Base-by-base conservation (phyloP, 2,797 vertebrate species). In the Macropodus opercularis region DNA sequence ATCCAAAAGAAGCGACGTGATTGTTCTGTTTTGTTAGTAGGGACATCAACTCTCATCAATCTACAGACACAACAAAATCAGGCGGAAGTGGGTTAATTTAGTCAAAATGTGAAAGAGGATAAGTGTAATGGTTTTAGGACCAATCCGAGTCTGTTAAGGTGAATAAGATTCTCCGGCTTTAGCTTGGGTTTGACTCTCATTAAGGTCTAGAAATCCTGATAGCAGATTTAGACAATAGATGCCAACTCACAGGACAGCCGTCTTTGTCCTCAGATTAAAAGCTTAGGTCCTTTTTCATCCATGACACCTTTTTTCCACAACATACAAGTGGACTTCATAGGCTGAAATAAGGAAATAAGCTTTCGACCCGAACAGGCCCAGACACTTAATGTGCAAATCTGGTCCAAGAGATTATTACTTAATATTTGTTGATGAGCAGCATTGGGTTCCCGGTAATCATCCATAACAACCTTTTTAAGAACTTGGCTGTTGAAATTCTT, bases 231-330 rank as follows among this genome's bases (percentile, higher is more conserved):
- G 70, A 67, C 8, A 75, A 83, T 62, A 54, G 61, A 74, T 31
- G 76, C 41, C 61, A 69, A 63, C 46, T 65, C 34, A 46, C 34
- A 29, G 35, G 62, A 63, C 29, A 63, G 57, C 40, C 41, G 39
- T 75, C 56, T 73, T 75, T 81, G 72, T 79, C 73, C 22, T 51
- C 62, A 80, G 78, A 89, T 88, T 87, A 87, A 79, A 64, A 79
- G 71, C 58, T 80, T 76, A 83, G 38, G 41, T n/a, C 47, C 64
- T 42, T 72, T 77, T 72, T 75, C 63, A 78, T 68, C 80, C 73
- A 77, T 43, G 66, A 85, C 72, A 63, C 77, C 71, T 75, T 77
- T 75, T n/a, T 76, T 67, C 29, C 18, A 57, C 29, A 61, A 51
- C 34, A 71, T 59, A 66, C 66, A 76, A 64, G 69, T 84, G 61